Evolutionary conservation across 2,797 vertebrate genomes (phyloP), one percentile per base, ranked within the genome.

Genomic region (Oceanodroma leucorhoa): DNA sequence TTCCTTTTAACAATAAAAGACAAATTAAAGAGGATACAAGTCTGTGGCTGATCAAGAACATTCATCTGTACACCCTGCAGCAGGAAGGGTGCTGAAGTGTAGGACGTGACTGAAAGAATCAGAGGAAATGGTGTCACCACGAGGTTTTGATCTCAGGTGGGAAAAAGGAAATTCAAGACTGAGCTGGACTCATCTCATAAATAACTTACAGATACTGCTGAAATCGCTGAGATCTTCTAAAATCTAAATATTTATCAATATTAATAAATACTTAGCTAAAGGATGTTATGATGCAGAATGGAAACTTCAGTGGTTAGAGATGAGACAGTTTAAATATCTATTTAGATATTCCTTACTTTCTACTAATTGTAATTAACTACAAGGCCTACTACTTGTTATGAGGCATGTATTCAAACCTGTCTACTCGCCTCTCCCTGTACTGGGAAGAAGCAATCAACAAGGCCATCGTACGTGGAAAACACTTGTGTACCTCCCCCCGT

Each of bases 1-100:
- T 97, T 96, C 92, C 97, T 92, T 92, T 57, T 11, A 90, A 62
- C 34, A 91, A 93, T 76, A 82, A 90, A 81, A 90, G 73, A 76
- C 45, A 71, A 66, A 45, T 30, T n/a, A 66, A 81, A 76, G 66
- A 86, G 92, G 71, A 95, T 61, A 66, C 36, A 64, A 64, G 30
- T 41, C 22, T 2, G 1, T 72, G 78, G 45, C 55, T 76, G 87
- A 90, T 38, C 36, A 80, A 72, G 93, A 91, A 34, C 5, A 3
- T 19, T 50, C 50, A 3, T 65, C 45, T 1, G 12, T 66, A 43
- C 20, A 55, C 67, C 80, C 60, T 51, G 75, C 66, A 87, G 82
- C 67, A 93, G 87, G 92, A 96, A 96, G 71, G 76, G 77, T 91
- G 91, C 75, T 67, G 78, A 93, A 83, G 24, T 15, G 9, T 54